phyloP scores from a whole-genome alignment of 2,113 vertebrate species.

The Eptesicus fuscus region DNA sequence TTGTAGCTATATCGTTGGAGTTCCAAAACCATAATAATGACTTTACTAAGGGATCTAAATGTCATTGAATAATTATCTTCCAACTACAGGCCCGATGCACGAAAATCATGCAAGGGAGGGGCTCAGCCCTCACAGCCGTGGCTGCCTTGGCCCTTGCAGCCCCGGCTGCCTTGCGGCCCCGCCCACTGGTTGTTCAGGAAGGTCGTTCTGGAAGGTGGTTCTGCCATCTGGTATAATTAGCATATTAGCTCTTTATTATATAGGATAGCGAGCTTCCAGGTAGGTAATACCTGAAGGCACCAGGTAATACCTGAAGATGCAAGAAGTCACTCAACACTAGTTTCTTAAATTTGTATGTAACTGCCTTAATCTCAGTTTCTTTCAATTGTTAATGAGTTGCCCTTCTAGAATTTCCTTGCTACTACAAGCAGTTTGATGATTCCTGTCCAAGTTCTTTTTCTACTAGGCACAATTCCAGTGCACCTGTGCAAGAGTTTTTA shows the following conservation, averaged over 20 bases:
- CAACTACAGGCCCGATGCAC: too few species aligned
- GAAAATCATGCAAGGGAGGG: too few species aligned
- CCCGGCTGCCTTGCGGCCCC: too few species aligned
- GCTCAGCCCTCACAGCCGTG: too few species aligned
- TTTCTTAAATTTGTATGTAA: background rate
- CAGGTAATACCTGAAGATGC: background rate
- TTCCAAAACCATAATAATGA: background rate
- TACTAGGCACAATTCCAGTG: conserved; percentile 36
- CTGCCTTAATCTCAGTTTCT: background rate
- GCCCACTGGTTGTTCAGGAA: too few species aligned
- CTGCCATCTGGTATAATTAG: too few species aligned
- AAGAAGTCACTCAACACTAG: background rate
- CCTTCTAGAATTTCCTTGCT: conserved; percentile 16
- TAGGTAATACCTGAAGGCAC: too few species aligned
- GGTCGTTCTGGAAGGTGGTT: too few species aligned
- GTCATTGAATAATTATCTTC: background rate
- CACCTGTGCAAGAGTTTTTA: conserved; percentile 40
- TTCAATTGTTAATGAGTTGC: background rate
- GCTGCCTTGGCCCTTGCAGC: too few species aligned
- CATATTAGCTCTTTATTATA: too few species aligned
- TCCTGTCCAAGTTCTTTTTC: conserved; percentile 10
- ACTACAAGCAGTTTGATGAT: background rate
- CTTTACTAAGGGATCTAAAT: conserved; percentile 11
- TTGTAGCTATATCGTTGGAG: background rate
- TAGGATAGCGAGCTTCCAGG: background rate